Evolutionary conservation across 2,888 invertebrate species (phyloP), one percentile per base, ranked within the genome.

Genomic region (Plebejus melissa): DNA sequence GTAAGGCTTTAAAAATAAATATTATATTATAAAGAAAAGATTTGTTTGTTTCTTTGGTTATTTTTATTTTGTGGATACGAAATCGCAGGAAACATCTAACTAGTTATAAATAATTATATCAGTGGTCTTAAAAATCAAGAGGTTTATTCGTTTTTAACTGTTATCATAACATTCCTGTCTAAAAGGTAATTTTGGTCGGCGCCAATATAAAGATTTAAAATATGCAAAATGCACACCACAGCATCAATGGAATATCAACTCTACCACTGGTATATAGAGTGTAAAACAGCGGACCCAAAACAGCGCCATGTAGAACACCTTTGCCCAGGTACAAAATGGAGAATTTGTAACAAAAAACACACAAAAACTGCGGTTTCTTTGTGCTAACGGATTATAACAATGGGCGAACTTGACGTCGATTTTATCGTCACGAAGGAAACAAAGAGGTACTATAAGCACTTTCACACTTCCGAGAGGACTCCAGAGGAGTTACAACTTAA

Each of bases 291-390:
- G 50, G 16, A 36, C 32, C 46, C 32, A 75, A 77, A 70, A 76
- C 57, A 60, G 76, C 76, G 75, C 77, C 74, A 74, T 75, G 76
- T 38, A 74, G 76, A 78, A 84, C 80, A 83, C 84, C 83, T 85
- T 86, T 82, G 74, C 82, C 82, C 90, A 90, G 91, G 91, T 90
- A 91, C 76, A 83, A 81, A 83, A 80, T 77, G 75, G 82, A 84
- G 90, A 91, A 90, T 91, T 86, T 81, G 78, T 79, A 46, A 82
- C 76, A 82, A 83, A 84, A 87, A 87, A 87, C 82, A 81, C 74
- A 85, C 81, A 87, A 90, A 89, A 89, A 85, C 79, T 80, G 90
- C 91, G 90, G 91, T 88, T 87, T 86, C 89, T 87, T 92, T 91
- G 88, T 88, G 80, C 83, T 81, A 83, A 85, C 83, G 82, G 88